Evolutionary conservation across 2,113 vertebrate genomes (phyloP).

Genomic region (Propithecus coquereli): DNA sequence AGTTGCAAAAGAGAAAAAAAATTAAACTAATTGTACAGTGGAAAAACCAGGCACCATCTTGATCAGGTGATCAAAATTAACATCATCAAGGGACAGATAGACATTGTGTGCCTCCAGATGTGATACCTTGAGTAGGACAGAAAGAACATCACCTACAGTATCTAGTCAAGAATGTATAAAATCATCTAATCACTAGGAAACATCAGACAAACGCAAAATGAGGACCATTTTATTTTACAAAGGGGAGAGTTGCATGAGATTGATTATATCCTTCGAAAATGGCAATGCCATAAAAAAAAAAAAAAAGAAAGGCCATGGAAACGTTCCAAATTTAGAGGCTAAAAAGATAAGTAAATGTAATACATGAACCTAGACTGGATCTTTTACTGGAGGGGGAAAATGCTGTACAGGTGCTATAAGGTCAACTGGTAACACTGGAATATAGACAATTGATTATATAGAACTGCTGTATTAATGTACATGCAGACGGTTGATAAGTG

Average conservation of each 20-base stretch:
- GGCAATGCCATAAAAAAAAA: background rate
- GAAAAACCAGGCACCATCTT: background rate
- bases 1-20: background rate
- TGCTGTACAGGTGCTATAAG: background rate
- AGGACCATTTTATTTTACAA: slow-evolving; percentile 41
- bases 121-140: background rate
- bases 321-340: background rate
- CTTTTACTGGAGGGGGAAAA: background rate
- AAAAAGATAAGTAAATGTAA: background rate
- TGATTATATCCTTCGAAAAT: slow-evolving; percentile 35
- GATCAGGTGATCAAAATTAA: slow-evolving; percentile 20
- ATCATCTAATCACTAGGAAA: slow-evolving; percentile 21
- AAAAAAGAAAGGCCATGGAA: background rate
- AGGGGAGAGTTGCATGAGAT: background rate
- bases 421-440: background rate
- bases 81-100: background rate
- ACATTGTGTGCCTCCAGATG: background rate
- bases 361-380: background rate
- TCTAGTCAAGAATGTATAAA: background rate
- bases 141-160: background rate
- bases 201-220: slow-evolving; percentile 31
- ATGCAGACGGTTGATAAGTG: background rate
- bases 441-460: background rate
- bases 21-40: background rate
- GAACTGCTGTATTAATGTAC: slow-evolving; percentile 23